Percentiles rank a stretch among this genome's conserved stretches.
Conservation (phyloP, 2,113 vertebrate species). For the Australoheros scitulus region DNA sequence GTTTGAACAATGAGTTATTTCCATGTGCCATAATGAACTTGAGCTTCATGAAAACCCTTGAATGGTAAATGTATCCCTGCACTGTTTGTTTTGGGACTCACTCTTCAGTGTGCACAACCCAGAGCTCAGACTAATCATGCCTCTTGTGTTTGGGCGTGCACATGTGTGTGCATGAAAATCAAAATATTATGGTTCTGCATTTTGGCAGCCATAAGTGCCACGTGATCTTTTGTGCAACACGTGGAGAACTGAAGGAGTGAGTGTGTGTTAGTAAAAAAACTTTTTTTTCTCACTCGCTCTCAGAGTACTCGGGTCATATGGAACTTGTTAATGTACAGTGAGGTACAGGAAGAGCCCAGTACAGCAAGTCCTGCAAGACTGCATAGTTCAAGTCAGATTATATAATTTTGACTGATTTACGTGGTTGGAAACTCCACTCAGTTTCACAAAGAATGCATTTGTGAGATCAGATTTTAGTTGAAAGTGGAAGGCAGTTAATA, state of each 20-base stretch:
- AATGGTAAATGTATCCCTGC: conserved; percentile 14
- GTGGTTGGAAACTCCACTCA: not conserved
- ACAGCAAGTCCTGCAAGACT: not conserved
- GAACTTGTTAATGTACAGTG: conserved; percentile 55
- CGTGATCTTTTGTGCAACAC: conserved; percentile 61
- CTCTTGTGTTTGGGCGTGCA: not conserved
- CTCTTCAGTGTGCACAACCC: not conserved
- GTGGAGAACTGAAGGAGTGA: conserved; percentile 38
- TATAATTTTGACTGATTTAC: not conserved
- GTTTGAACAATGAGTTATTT: conserved; percentile 1
- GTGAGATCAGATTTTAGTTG: conserved; percentile 1
- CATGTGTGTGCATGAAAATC: conserved; percentile 34
- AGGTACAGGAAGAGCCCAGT: not conserved
- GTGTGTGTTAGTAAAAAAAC: conserved; percentile 39
- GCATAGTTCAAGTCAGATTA: not conserved
- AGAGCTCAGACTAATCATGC: not conserved
- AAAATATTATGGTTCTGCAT: conserved; percentile 64
- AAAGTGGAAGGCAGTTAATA: not conserved
- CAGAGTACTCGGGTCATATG: conserved; percentile 51
- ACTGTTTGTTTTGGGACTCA: conserved; percentile 47
- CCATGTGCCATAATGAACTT: conserved; percentile 29
- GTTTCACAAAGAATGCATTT: not conserved
- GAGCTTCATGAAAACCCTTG: conserved; percentile 32
- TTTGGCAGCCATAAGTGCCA: conserved; percentile 45
- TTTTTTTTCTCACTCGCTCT: conserved; percentile 1